Evolutionary conservation across 2,888 invertebrate species (phyloP).

Genomic region (Lepidocyrtoides sp.): DNA sequence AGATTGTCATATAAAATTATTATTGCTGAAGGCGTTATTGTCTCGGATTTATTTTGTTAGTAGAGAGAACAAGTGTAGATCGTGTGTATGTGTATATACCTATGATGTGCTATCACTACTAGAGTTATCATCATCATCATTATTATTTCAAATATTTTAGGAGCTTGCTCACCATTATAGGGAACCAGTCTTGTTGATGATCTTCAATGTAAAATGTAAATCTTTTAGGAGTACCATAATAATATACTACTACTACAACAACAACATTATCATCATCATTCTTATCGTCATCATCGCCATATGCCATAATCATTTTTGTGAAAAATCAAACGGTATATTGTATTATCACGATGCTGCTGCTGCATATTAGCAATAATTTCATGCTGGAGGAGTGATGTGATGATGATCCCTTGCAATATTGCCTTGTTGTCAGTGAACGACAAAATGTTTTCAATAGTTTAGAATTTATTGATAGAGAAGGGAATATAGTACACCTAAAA

Average conservation of each 20-base stretch:
- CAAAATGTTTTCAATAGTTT: background rate
- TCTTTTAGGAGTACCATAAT: too few relatives aligned
- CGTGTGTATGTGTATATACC: background rate
- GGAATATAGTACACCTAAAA: background rate
- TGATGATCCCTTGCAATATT: conserved; percentile 23
- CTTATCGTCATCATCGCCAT: conserved; percentile 25
- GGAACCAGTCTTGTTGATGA: conserved; percentile 57
- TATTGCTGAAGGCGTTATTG: conserved; percentile 82
- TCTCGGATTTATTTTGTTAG: conserved; percentile 74
- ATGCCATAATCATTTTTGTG: conserved; percentile 29
- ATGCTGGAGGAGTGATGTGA: background rate
- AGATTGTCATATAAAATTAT: conserved; percentile 86
- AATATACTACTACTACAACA: background rate
- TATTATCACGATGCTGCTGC: conserved; percentile 31
- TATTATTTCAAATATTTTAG: conserved; percentile 25
- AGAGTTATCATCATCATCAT: conserved; percentile 52
- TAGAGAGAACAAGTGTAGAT: background rate
- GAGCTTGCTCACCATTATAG: conserved; percentile 41
- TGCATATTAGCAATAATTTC: conserved; percentile 3
- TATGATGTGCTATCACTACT: conserved; percentile 47
- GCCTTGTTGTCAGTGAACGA: too few relatives aligned
- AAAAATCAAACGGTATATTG: conserved; percentile 67
- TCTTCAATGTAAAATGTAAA: conserved; percentile 33
- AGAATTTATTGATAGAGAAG: conserved; percentile 60
- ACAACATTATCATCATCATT: background rate